Evolutionary conservation across 1,140 invertebrate genomes (phyloP), one percentile per base, ranked within the genome.

Genomic region (Hyposmocoma kahamanoa): DNA sequence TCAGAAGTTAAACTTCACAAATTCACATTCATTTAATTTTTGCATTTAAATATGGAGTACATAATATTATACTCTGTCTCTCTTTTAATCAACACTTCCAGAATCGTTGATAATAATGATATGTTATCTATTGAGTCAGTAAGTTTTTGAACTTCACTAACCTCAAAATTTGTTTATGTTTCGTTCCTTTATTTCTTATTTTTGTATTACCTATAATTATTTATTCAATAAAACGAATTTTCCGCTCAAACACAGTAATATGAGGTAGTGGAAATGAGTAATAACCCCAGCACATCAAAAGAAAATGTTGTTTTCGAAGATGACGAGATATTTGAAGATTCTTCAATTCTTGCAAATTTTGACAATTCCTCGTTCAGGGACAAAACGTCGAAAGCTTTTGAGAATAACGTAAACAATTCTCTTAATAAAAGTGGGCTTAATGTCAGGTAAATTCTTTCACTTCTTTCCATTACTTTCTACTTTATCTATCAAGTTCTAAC

Each of bases 371-470:
- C 54, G 8, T 73, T 80, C 42, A 64, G 54, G 53, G 66, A 67
- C 47, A 46, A 3, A 19, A 21, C 8, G 4, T 41, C 45, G 22
- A 46, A 50, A 17, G n/a, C 56, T 21, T 56, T 42, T 48, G 46
- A 59, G 21, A 55, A 28, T 59, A 45, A 57, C 38, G 43, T 56
- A 45, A 64, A 66, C 50, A 41, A 53, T 42, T 58, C 47, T 5
- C 9, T 34, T 3, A 61, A 71, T 28, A 62, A 53, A 42, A 74
- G 60, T 55, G 52, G 22, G 9, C 60, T 82, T 11, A 81, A 84
- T 53, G 58, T 84, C 1, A 84, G 81, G 70, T 72, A 61, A 60
- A 43, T n/a, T n/a, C n/a, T n/a, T n/a, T n/a, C n/a, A n/a, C n/a
- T n/a, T n/a, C n/a, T n/a, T n/a, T n/a, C n/a, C n/a, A n/a, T n/a